Conservation (phyloP, 2,888 invertebrate genomes). For the Callosobruchus maculatus region DNA sequence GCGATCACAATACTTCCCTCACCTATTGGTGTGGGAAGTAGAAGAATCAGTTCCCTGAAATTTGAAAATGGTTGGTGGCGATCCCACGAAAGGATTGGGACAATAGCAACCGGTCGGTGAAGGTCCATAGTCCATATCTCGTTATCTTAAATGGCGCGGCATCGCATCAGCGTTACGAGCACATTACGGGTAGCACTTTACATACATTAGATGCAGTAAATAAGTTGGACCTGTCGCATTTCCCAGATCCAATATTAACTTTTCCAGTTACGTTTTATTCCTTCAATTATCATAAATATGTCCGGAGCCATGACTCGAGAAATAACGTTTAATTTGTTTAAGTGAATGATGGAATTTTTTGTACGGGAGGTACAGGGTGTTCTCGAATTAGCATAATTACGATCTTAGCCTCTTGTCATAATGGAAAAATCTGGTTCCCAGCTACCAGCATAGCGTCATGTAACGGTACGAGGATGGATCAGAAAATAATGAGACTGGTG, state of each 20-base stretch:
- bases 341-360: conserved; percentile 38
- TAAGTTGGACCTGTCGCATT: conserved; percentile 37
- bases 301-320: conserved; percentile 38
- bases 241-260: conserved; percentile 44
- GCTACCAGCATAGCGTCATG: no score
- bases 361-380: neutral
- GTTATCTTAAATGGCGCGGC: conserved; percentile 26
- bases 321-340: conserved; percentile 48
- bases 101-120: neutral
- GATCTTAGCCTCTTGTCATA: no score
- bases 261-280: conserved; percentile 46
- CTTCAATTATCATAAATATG: conserved; percentile 51
- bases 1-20: no score
- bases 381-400: neutral
- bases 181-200: conserved; percentile 41
- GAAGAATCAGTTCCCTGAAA: no score
- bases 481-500: no score
- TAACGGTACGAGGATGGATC: no score
- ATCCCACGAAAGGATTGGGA: neutral
- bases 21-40: no score
- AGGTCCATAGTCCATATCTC: conserved; percentile 5
- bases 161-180: conserved; percentile 16
- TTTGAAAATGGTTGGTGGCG: neutral
- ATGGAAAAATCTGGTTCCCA: no score
- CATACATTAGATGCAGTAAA: conserved; percentile 47